A percentile compares a stretch with the other conserved stretches of the same genome.
Evolutionary conservation across 2,888 invertebrate species (phyloP).

Genomic region (Hymenopus coronatus): DNA sequence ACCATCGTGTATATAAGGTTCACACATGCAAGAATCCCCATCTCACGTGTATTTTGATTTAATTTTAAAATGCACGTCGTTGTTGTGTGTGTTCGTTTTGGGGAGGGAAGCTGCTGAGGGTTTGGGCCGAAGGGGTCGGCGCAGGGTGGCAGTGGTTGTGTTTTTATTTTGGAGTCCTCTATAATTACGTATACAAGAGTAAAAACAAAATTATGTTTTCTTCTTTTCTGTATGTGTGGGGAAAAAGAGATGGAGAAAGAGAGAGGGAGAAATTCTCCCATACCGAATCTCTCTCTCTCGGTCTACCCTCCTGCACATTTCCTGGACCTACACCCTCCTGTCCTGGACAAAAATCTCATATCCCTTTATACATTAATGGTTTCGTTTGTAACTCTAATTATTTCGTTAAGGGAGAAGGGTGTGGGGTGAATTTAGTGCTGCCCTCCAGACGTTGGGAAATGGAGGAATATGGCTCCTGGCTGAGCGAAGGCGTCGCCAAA

Average conservation of each 20-base stretch:
- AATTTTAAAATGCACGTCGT: conserved; percentile 20
- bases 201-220: conserved; percentile 22
- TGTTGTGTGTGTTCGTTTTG: background rate
- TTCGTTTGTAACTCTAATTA: conserved; percentile 21
- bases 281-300: background rate
- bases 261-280: background rate
- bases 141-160: background rate
- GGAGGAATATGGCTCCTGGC: background rate
- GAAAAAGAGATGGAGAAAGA: background rate
- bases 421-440: background rate
- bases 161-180: conserved; percentile 14
- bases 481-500: background rate
- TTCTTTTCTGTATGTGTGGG: conserved; percentile 9
- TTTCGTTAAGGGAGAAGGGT: conserved; percentile 4
- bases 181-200: conserved; percentile 19
- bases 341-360: conserved; percentile 20
- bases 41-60: conserved; percentile 16
- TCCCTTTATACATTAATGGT: conserved; percentile 22
- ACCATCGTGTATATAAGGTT: conserved; percentile 20
- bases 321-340: background rate
- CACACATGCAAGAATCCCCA: conserved; percentile 20
- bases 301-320: conserved; percentile 1
- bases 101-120: background rate
- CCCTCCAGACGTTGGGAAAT: background rate
- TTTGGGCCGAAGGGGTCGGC: background rate